Conservation (phyloP, 2,113 vertebrate species). For the Gallinago jamesoni region DNA sequence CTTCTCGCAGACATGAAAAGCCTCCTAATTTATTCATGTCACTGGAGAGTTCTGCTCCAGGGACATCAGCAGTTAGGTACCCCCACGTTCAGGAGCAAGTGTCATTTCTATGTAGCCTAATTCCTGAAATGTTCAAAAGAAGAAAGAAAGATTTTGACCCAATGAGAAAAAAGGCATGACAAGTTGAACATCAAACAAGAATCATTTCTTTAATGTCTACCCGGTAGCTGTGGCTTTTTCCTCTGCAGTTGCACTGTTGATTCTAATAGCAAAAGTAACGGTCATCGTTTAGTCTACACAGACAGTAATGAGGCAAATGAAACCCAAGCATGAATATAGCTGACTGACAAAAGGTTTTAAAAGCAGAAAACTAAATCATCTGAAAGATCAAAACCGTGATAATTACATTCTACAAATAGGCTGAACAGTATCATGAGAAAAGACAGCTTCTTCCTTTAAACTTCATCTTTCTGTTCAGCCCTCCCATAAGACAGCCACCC, state of each 20-base stretch:
- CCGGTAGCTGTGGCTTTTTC: constrained; percentile 14
- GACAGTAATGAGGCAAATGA: constrained; percentile 50
- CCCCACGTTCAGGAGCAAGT: constrained; percentile 7
- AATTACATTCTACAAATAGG: not conserved
- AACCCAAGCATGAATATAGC: constrained; percentile 19
- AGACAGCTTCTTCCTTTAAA: not conserved
- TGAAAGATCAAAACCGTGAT: not conserved
- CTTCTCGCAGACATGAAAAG: not conserved
- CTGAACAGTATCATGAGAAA: not conserved
- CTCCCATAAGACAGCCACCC: too few species aligned
- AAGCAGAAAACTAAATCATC: not conserved
- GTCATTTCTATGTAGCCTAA: constrained; percentile 11
- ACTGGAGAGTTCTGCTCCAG: not conserved
- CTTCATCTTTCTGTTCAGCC: not conserved
- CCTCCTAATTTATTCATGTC: not conserved
- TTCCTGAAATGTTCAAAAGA: constrained; percentile 29
- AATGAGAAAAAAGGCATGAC: not conserved
- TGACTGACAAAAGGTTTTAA: constrained; percentile 5
- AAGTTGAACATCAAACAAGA: constrained; percentile 56
- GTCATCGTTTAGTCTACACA: constrained; percentile 3
- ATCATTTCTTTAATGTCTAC: constrained; percentile 59
- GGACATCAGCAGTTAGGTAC: constrained; percentile 6
- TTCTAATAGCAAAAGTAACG: constrained; percentile 43
- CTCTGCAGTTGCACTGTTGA: not conserved
- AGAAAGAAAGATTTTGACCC: constrained; percentile 53